These are phyloP conservation scores for Gambelia wislizenii DNA, from an alignment of 2,797 vertebrate species.

Conservation along the genomic window DNA sequence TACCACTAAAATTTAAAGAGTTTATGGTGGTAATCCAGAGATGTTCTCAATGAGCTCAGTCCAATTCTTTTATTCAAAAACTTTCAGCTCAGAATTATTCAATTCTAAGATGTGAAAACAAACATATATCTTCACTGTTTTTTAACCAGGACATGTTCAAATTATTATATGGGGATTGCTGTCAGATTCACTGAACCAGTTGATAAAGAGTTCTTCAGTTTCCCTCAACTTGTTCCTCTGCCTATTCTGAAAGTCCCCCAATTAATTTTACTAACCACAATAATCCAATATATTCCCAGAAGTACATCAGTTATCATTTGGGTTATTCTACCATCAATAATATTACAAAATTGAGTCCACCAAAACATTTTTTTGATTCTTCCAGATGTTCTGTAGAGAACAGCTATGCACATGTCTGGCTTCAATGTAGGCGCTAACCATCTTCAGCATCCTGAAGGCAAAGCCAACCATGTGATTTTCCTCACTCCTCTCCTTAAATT, in stretches of 20 bases:
- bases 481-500: background rate
- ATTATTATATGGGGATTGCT: slow-evolving; percentile 18
- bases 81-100: background rate
- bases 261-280: background rate
- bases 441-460: background rate
- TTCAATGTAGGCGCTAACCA: background rate
- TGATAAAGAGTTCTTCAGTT: background rate
- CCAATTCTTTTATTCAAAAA: background rate
- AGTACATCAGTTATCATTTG: background rate
- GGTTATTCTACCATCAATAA: background rate
- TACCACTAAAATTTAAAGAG: background rate
- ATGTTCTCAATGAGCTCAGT: background rate
- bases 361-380: background rate
- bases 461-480: background rate
- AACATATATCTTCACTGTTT: background rate
- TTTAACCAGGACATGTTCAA: background rate
- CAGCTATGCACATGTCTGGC: background rate
- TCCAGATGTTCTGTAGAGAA: background rate
- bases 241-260: background rate
- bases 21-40: too few species aligned
- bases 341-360: background rate
- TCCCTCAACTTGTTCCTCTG: background rate
- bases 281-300: background rate
- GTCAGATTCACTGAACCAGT: background rate
- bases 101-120: background rate